These are phyloP conservation scores for Pelobates fuscus DNA, from an alignment of 2,113 vertebrate species.

Conservation along the genomic window DNA sequence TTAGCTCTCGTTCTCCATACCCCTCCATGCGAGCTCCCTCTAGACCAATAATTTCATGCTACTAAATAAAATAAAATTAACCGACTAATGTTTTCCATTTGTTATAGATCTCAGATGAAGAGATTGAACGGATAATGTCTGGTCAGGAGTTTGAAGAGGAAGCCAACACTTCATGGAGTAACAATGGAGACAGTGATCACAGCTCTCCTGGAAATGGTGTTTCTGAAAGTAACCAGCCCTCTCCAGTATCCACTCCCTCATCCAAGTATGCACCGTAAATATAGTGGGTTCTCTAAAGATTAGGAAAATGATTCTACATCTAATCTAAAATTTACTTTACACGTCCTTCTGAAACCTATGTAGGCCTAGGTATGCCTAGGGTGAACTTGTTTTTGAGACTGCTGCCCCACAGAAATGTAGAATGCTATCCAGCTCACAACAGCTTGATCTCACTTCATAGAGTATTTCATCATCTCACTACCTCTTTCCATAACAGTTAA, in stretches of 20 bases:
- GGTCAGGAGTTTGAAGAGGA: conserved; percentile 99
- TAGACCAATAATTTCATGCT: too few species aligned
- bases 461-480: too few species aligned
- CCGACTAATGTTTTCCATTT: conserved; percentile 12
- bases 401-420: too few species aligned
- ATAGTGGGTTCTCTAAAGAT: not conserved
- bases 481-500: too few species aligned
- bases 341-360: too few species aligned
- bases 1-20: too few species aligned
- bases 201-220: conserved; percentile 95
- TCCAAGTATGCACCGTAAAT: conserved; percentile 81
- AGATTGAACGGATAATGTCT: conserved; percentile 98
- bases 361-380: too few species aligned
- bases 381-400: too few species aligned
- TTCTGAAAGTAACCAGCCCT: conserved; percentile 97
- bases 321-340: not conserved
- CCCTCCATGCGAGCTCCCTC: too few species aligned
- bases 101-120: conserved; percentile 92
- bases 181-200: conserved; percentile 96
- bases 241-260: conserved; percentile 90
- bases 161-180: conserved; percentile 89
- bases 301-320: not conserved
- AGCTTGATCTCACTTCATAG: too few species aligned
- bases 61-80: too few species aligned
- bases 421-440: too few species aligned